phyloP scores from a whole-genome alignment of 2,888 invertebrate species.

The Amiota mariae region DNA sequence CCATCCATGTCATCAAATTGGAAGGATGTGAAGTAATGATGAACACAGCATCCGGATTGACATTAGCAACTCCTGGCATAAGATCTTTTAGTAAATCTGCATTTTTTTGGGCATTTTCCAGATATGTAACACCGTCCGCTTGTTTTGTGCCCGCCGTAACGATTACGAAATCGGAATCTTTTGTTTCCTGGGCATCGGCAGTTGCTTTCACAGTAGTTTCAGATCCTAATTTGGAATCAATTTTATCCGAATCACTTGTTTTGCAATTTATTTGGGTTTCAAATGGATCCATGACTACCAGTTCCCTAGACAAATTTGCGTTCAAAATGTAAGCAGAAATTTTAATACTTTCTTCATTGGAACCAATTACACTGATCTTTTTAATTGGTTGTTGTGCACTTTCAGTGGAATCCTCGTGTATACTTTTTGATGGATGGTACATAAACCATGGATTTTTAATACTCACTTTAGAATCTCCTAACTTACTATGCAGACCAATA shows the following conservation, averaged over 20 bases:
- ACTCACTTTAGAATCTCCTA: no score
- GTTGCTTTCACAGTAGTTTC: slow-evolving; percentile 74
- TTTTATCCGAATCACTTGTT: slow-evolving; percentile 77
- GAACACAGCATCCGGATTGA: slow-evolving; percentile 86
- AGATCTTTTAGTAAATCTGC: slow-evolving; percentile 86
- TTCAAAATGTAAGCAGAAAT: slow-evolving; percentile 1
- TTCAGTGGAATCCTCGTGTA: no score
- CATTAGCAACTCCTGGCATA: slow-evolving; percentile 76
- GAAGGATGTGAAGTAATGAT: slow-evolving; percentile 90
- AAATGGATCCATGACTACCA: background rate
- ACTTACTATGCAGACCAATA: no score
- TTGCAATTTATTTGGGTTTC: background rate
- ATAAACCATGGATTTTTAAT: no score
- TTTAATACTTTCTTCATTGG: background rate
- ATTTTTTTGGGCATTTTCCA: slow-evolving; percentile 87
- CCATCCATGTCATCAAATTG: slow-evolving; percentile 88
- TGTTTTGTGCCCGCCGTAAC: slow-evolving; percentile 86
- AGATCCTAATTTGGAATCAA: slow-evolving; percentile 79
- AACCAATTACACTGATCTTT: background rate
- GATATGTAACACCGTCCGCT: slow-evolving; percentile 82
- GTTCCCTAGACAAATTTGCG: background rate
- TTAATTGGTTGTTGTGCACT: background rate
- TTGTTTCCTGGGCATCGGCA: background rate
- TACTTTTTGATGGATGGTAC: no score
- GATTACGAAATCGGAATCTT: slow-evolving; percentile 70